A percentile compares a stretch with the other conserved stretches of the same genome.
Conservation (phyloP, 1,140 invertebrate species). For the Plutomurus gul region DNA sequence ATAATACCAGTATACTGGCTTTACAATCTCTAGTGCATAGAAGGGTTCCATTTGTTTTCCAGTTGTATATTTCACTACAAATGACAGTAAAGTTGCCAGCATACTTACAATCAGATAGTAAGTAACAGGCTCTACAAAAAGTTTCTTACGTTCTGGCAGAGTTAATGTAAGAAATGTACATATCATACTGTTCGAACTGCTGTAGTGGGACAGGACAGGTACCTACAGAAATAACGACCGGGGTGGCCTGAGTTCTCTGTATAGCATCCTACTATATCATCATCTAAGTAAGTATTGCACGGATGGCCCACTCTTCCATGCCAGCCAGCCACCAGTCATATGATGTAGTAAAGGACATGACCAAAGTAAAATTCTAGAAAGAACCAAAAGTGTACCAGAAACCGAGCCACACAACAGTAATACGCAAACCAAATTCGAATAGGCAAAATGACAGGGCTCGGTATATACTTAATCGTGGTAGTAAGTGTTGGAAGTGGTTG, state of each 20-base stretch:
- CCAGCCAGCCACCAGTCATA: too few relatives aligned
- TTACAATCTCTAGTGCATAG: not conserved
- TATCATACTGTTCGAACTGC: not conserved
- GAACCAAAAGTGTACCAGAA: conserved; percentile 6
- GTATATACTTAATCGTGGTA: not conserved
- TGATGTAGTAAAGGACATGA: too few relatives aligned
- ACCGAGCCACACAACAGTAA: too few relatives aligned
- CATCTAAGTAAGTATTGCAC: not conserved
- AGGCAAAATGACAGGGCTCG: not conserved
- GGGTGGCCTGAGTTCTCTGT: conserved; percentile 26
- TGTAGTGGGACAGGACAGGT: conserved; percentile 26
- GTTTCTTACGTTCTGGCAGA: not conserved
- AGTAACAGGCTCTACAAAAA: not conserved
- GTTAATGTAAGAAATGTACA: not conserved
- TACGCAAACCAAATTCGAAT: not conserved
- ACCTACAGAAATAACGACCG: conserved; percentile 35
- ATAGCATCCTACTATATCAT: conserved; percentile 12
- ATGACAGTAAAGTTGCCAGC: conserved; percentile 29
- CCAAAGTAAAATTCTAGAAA: conserved; percentile 13
- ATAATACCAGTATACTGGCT: not conserved
- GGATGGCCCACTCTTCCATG: not conserved
- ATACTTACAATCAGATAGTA: too few relatives aligned
- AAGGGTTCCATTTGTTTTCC: conserved; percentile 41
- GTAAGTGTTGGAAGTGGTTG: too few relatives aligned
- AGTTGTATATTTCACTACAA: conserved; percentile 32